A percentile compares a stretch with the other conserved stretches of the same genome.
Conservation (phyloP, 2,797 vertebrate genomes). For the Gymnocypris eckloni region DNA sequence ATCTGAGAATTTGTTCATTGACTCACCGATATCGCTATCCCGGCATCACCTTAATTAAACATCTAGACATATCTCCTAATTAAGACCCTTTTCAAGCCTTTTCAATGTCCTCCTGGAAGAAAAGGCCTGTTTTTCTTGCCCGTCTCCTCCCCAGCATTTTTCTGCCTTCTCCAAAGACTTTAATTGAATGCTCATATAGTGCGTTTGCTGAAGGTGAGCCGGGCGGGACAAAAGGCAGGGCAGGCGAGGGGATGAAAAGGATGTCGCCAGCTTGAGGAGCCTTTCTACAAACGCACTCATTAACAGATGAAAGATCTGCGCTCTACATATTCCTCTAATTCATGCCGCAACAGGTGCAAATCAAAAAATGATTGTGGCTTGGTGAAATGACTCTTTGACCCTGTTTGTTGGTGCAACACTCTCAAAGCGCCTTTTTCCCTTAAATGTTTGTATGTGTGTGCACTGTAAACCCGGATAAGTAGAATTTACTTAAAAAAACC, state of each 20-base stretch:
- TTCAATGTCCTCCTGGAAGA: constrained; percentile 80
- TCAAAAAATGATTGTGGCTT: constrained; percentile 69
- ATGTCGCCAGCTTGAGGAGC: constrained; percentile 75
- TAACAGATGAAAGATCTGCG: constrained; percentile 77
- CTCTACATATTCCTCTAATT: constrained; percentile 72
- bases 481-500: no score
- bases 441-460: constrained; percentile 10
- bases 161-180: constrained; percentile 84
- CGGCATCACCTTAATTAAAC: constrained; percentile 80
- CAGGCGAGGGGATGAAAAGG: constrained; percentile 80
- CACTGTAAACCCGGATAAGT: no score
- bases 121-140: constrained; percentile 76
- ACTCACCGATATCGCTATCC: constrained; percentile 66
- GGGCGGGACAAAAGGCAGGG: constrained; percentile 69
- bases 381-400: constrained; percentile 25
- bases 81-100: constrained; percentile 81
- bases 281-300: constrained; percentile 81
- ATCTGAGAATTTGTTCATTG: constrained; percentile 62
- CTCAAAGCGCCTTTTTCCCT: neutral
- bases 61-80: constrained; percentile 83
- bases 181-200: constrained; percentile 90
- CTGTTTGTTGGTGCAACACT: constrained; percentile 43
- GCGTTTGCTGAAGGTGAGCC: constrained; percentile 67
- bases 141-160: constrained; percentile 74
- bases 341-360: constrained; percentile 74